Base-by-base conservation (phyloP, 2,888 invertebrate genomes). In the Drosophila birchii region DNA sequence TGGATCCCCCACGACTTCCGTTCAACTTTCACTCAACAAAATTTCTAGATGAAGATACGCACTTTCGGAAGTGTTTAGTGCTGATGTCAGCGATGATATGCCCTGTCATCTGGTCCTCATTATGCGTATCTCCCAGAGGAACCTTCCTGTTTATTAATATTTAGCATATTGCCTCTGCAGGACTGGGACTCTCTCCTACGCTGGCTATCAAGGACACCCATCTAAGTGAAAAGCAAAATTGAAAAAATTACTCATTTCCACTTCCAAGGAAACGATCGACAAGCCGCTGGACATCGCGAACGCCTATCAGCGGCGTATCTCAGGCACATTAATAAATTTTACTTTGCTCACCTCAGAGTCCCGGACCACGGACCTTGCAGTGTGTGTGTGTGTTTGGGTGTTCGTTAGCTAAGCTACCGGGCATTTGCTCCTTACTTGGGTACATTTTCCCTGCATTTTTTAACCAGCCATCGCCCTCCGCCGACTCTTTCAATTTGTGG, bases 281-380 rank as follows among this genome's bases (percentile, higher is more conserved):
- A 66, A 81, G 76, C 86, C 89, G 76, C 61, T 69, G 78, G 61
- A 66, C 72, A 77, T 81, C 73, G 55, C 75, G 70, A 66, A 63
- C 59, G 79, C 64, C 16, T 86, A 86, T 88, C 88, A 78, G 74
- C 78, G 59, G 78, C 77, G 87, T 86, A 88, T 89, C 88, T 86
- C 85, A 85, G 88, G 89, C 85, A 86, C 86, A 89, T 90, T 88
- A 86, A 90, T 88, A 90, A 90, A 90, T 90, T 89, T 89, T 76
- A 79, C 83, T 87, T 87, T 70, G 82, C 81, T 78, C 71, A 79
- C 60, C 63, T 76, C 71, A 69, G 75, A 76, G 20, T 44, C 44
- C 43, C 43, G 26, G 26, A 26, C 26, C 26, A 26, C 14, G 47
- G 29, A 16, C n/a, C 47, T 18, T 12, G 3, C 12, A 29, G 29